Evolutionary conservation across 2,888 invertebrate genomes (phyloP), one percentile per base, ranked within the genome.

Genomic region (Lasioglossum calceatum): DNA sequence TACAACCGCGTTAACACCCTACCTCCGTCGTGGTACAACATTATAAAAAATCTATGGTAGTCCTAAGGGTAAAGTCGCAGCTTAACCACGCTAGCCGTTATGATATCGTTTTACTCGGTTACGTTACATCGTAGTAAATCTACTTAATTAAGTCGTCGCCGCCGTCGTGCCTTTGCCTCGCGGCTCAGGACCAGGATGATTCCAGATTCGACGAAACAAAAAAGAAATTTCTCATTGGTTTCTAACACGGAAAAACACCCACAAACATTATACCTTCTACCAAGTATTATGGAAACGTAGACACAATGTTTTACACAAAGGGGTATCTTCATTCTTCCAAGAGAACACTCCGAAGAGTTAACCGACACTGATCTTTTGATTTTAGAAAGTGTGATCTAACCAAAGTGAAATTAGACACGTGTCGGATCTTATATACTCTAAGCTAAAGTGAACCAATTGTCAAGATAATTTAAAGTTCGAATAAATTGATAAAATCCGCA

Each of bases 31-130:
- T 86, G 80, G 72, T 91, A 87, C 83, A 87, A 82, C 85, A 72
- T 91, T 91, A 91, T 91, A 91, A 91, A 91, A 91, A 91, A 91
- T 90, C 90, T 91, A 91, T 90, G n/a, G 77, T 85, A 82, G 71
- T 76, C 72, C 90, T 91, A 89, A 81, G 14, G 78, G 82, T 88
- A 89, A 84, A 54, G 81, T 90, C 84, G 89, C 80, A 84, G 73
- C 87, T 91, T 91, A 91, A 83, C 61, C 61, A 42, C 81, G 58
- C 85, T 88, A 90, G 73, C 80, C 77, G 74, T 91, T 89, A 91
- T 89, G 91, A 91, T 90, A 91, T 91, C 84, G 81, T 86, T 71
- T 88, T 84, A 80, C 39, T 77, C 80, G 77, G 84, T 84, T 84
- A 85, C 76, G 78, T 84, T 87, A 86, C 61, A 70, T 77, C 79